These are phyloP conservation scores for Ichneumoninae sp. DNA, from an alignment of 2,888 invertebrate species.

Conservation along the genomic window DNA sequence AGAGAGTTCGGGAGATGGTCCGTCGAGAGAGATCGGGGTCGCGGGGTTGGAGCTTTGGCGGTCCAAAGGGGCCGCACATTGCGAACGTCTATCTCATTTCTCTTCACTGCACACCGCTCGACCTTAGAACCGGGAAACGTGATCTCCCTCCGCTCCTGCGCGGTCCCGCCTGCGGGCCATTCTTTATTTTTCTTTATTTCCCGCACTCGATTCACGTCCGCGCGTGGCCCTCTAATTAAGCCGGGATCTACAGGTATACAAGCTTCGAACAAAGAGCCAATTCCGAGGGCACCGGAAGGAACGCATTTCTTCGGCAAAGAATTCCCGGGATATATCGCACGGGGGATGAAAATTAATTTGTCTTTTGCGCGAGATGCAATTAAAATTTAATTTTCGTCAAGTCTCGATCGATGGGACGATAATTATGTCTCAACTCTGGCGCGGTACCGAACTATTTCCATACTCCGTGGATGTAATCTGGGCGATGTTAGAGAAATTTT, in stretches of 20 bases:
- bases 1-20: conserved; percentile 34
- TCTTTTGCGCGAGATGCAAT: not conserved
- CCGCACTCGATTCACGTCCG: conserved; percentile 29
- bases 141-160: conserved; percentile 34
- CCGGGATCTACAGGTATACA: not conserved
- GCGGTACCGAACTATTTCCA: not conserved
- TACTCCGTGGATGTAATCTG: conserved; percentile 35
- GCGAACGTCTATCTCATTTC: conserved; percentile 50
- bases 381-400: not conserved
- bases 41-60: conserved; percentile 33
- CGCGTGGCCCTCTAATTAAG: conserved; percentile 42
- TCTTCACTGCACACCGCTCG: conserved; percentile 44
- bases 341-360: not conserved
- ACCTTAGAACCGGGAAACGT: conserved; percentile 44
- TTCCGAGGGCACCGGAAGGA: conserved; percentile 1
- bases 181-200: conserved; percentile 32
- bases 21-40: conserved; percentile 39
- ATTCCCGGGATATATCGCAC: not conserved
- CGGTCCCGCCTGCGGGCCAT: not conserved
- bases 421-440: not conserved
- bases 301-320: not conserved
- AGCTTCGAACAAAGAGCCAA: not conserved
- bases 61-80: conserved; percentile 42
- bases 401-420: not conserved
- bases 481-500: conserved; percentile 36